phyloP scores from a whole-genome alignment of 2,888 invertebrate genomes.

The Synanthedon andrenaeformis region DNA sequence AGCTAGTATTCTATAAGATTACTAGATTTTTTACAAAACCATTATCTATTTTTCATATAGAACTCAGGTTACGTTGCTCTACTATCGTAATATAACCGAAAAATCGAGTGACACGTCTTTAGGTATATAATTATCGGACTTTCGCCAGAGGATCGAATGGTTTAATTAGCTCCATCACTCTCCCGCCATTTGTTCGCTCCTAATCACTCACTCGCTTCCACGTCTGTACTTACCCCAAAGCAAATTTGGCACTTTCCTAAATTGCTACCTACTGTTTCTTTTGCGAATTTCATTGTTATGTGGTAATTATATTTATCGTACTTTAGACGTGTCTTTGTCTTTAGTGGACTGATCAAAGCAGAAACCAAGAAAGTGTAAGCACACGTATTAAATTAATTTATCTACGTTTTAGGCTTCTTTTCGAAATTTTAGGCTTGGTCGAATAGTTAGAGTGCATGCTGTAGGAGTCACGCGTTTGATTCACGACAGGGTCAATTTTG shows the following conservation, averaged over 20 bases:
- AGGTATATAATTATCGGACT: constrained; percentile 14
- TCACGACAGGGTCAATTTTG: too few relatives aligned
- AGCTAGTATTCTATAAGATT: too few relatives aligned
- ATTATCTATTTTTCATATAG: too few relatives aligned
- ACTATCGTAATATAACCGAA: not conserved
- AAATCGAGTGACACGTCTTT: not conserved
- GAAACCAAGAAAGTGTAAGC: too few relatives aligned
- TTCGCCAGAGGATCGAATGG: constrained; percentile 9
- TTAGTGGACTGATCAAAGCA: not conserved
- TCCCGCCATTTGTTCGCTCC: constrained; percentile 15
- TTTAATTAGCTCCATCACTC: constrained; percentile 20
- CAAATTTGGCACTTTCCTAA: constrained; percentile 5
- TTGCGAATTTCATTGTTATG: not conserved
- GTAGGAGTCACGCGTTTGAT: too few relatives aligned
- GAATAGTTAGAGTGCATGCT: too few relatives aligned
- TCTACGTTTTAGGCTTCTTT: too few relatives aligned
- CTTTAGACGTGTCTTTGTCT: not conserved
- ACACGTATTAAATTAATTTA: too few relatives aligned
- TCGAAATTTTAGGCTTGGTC: too few relatives aligned
- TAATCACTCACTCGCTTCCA: constrained; percentile 18
- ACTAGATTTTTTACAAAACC: too few relatives aligned
- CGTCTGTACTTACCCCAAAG: constrained; percentile 12
- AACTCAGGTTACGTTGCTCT: too few relatives aligned
- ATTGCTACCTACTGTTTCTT: not conserved
- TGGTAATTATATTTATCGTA: not conserved